A percentile compares a stretch with the other conserved stretches of the same genome.
These are phyloP conservation scores for Xenus cinereus DNA, from an alignment of 2,113 vertebrate genomes.

Conservation along the genomic window DNA sequence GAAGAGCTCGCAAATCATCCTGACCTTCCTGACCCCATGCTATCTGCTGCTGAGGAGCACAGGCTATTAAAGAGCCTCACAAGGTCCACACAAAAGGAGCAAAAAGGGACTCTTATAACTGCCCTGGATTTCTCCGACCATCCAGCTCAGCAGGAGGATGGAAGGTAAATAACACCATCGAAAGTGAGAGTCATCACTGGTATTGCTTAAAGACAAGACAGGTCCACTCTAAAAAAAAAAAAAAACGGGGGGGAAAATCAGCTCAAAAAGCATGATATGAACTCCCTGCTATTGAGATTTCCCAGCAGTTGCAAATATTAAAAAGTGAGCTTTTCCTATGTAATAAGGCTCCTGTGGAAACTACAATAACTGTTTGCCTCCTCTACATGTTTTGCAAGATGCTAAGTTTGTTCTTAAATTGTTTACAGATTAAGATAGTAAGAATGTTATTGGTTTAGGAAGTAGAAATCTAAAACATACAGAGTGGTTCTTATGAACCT, in stretches of 20 bases:
- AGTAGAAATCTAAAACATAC: background rate
- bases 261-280: background rate
- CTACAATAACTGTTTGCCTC: background rate
- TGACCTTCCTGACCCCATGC: conserved; percentile 37
- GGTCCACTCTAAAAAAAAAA: no score
- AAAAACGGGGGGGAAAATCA: background rate
- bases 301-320: background rate
- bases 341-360: background rate
- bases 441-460: background rate
- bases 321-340: background rate
- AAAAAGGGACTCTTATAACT: background rate
- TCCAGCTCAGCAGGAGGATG: background rate
- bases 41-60: background rate
- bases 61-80: background rate
- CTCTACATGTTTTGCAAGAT: background rate
- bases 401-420: background rate
- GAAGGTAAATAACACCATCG: background rate
- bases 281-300: background rate
- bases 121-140: background rate
- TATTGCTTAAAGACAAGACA: background rate
- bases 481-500: background rate
- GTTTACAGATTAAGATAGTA: background rate
- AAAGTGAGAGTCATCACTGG: background rate
- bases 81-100: background rate
- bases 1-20: conserved; percentile 56